These are phyloP conservation scores for Agrotis ipsilon DNA, from an alignment of 2,888 invertebrate species.

Conservation along the genomic window DNA sequence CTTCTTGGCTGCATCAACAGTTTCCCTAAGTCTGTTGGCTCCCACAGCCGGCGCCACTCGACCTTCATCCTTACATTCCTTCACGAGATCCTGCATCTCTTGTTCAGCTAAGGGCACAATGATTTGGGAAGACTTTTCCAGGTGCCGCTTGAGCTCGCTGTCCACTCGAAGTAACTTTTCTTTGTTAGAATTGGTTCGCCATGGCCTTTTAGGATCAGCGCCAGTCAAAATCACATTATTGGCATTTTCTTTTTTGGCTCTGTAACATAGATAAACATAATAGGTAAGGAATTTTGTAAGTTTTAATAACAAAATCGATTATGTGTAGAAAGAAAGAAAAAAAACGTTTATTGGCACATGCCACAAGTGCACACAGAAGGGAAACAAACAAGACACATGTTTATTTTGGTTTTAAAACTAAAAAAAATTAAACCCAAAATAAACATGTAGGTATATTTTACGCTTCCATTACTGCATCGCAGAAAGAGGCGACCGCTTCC, in stretches of 20 bases:
- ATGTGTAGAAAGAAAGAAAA: no score
- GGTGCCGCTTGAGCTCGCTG: constrained; percentile 80
- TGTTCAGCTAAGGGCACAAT: constrained; percentile 76
- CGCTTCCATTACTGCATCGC: no score
- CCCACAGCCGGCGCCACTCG: constrained; percentile 65
- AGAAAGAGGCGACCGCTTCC: no score
- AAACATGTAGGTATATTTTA: no score
- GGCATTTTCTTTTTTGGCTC: constrained; percentile 69
- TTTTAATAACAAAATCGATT: not conserved
- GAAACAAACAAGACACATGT: no score
- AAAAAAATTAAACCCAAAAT: no score
- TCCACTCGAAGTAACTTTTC: constrained; percentile 84
- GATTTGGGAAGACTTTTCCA: constrained; percentile 73
- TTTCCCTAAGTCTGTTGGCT: constrained; percentile 74
- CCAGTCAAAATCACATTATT: constrained; percentile 58
- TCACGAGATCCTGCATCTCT: constrained; percentile 79
- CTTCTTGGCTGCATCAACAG: constrained; percentile 82
- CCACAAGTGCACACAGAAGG: no score
- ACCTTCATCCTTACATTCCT: constrained; percentile 75
- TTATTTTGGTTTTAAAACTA: no score
- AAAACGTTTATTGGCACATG: no score
- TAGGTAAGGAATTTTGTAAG: not conserved
- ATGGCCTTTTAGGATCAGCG: constrained; percentile 82
- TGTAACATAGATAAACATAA: constrained; percentile 58
- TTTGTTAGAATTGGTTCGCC: constrained; percentile 83